Percentiles rank a stretch among this genome's conserved stretches.
Conservation (phyloP, 2,888 invertebrate species). For the Melanchra persicariae region DNA sequence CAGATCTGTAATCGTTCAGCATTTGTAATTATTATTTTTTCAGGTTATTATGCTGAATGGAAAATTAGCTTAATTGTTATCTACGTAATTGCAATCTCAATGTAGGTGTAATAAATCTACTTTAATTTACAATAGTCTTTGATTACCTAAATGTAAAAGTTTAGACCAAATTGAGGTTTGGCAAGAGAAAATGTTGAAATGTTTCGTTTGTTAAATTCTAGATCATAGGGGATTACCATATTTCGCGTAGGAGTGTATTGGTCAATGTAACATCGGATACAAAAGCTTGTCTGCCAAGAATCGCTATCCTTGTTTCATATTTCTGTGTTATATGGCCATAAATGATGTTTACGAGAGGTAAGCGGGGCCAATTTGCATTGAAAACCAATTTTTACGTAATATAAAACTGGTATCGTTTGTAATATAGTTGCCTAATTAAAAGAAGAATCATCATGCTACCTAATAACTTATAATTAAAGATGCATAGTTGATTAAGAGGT, state of each 20-base stretch:
- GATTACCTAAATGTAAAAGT: background rate
- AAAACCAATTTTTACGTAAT: constrained; percentile 59
- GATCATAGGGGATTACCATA: constrained; percentile 44
- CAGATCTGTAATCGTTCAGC: constrained; percentile 18
- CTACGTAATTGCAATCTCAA: constrained; percentile 24
- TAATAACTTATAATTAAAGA: constrained; percentile 37
- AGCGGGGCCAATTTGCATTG: constrained; percentile 55
- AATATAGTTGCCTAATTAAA: constrained; percentile 63
- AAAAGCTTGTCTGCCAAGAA: constrained; percentile 23
- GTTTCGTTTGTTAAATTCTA: constrained; percentile 25
- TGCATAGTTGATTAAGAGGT: constrained; percentile 23
- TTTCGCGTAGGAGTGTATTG: constrained; percentile 25
- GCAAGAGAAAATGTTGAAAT: constrained; percentile 38
- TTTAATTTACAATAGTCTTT: background rate
- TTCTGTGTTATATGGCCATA: constrained; percentile 30
- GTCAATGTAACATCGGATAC: constrained; percentile 10
- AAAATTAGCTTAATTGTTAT: constrained; percentile 14
- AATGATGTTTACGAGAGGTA: constrained; percentile 41
- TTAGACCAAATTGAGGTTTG: constrained; percentile 6
- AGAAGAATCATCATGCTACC: constrained; percentile 45
- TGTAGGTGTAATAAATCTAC: background rate
- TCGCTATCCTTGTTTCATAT: constrained; percentile 39
- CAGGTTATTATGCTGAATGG: constrained; percentile 23
- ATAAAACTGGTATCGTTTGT: constrained; percentile 48
- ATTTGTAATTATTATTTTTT: constrained; percentile 28